Evolutionary conservation across 2,113 vertebrate species (phyloP).

Genomic region (Microtus oregoni): DNA sequence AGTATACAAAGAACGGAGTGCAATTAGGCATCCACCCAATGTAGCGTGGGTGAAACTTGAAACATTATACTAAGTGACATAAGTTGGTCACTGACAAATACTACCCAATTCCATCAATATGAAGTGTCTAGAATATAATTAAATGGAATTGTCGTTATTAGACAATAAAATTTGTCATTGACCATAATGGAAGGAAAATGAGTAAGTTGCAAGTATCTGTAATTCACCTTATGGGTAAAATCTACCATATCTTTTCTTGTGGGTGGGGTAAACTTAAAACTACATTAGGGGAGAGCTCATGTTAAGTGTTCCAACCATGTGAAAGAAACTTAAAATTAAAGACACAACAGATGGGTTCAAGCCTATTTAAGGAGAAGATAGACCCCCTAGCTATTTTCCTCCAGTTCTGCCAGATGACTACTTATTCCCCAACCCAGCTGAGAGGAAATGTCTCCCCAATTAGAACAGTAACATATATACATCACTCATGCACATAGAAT

Average conservation of each 20-base stretch:
- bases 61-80: neutral
- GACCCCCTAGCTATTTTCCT: neutral
- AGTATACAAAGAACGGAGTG: no score
- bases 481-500: neutral
- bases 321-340: neutral
- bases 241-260: neutral
- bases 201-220: neutral
- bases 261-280: neutral
- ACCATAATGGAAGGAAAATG: neutral
- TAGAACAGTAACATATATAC: neutral
- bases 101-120: neutral
- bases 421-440: neutral
- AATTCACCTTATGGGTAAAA: neutral
- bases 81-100: neutral
- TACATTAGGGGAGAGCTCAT: neutral
- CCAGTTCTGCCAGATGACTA: neutral
- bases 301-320: neutral
- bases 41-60: neutral
- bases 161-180: neutral
- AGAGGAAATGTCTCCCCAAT: neutral
- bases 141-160: neutral
- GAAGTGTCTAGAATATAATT: neutral
- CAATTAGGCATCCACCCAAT: neutral
- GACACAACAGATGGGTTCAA: neutral
- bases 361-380: neutral